Percentiles rank a stretch among this genome's conserved stretches.
These are phyloP conservation scores for Chaetodon auriga DNA, from an alignment of 2,113 vertebrate genomes.

Conservation along the genomic window DNA sequence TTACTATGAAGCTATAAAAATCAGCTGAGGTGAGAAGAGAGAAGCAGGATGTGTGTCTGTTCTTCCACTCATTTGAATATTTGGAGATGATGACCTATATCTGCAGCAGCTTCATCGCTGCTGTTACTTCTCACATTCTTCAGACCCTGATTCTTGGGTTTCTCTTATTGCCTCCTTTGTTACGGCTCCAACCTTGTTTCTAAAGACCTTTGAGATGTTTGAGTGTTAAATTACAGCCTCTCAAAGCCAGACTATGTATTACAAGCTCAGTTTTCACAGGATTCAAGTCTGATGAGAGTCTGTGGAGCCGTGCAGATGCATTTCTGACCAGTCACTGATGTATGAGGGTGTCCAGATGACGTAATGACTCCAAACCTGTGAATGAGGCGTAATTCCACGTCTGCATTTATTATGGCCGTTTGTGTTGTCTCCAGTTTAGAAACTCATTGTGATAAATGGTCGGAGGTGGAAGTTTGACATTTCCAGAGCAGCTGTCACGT, in stretches of 20 bases:
- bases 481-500: not conserved
- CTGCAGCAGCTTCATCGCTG: not conserved
- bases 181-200: not conserved
- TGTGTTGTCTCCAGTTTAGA: not conserved
- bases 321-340: not conserved
- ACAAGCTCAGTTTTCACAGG: not conserved
- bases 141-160: not conserved
- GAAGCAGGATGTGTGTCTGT: not conserved
- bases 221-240: constrained; percentile 7
- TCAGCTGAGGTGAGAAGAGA: too few species aligned
- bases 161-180: not conserved
- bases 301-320: not conserved
- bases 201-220: not conserved
- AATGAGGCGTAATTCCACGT: not conserved
- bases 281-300: not conserved
- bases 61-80: not conserved
- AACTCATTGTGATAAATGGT: not conserved
- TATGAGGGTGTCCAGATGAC: not conserved
- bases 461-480: constrained; percentile 3
- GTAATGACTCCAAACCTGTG: constrained; percentile 7
- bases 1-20: not conserved
- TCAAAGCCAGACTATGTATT: constrained; percentile 6
- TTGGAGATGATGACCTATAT: not conserved
- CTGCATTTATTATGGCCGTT: not conserved
- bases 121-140: not conserved